These are phyloP conservation scores for Pseudorectes ferrugineus DNA, from an alignment of 2,113 vertebrate genomes.

Conservation along the genomic window DNA sequence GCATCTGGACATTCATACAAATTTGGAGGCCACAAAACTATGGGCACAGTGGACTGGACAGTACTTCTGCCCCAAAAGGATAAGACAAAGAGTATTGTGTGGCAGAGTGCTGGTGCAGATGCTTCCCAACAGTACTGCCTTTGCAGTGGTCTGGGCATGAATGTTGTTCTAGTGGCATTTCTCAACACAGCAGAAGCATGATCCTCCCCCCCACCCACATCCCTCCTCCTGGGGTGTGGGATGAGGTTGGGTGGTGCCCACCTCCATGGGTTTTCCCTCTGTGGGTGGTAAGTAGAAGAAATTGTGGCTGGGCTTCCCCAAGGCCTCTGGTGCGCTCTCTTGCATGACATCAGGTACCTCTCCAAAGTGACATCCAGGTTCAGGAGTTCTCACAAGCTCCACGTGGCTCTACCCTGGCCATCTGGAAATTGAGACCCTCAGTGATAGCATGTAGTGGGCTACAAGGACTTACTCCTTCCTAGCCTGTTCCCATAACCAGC, in stretches of 20 bases:
- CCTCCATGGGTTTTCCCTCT: neutral
- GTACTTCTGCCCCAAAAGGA: accelerated
- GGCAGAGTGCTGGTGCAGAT: neutral
- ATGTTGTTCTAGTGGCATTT: neutral
- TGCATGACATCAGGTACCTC: neutral
- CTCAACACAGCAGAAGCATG: neutral
- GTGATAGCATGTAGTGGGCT: accelerated
- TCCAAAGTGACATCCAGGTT: neutral
- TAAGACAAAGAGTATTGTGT: neutral
- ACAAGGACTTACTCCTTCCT: neutral
- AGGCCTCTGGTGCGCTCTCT: neutral
- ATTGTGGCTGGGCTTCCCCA: accelerated
- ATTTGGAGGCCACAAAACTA: neutral
- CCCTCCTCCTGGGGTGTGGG: neutral
- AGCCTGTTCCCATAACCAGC: neutral
- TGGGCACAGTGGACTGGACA: neutral
- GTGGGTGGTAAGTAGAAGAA: neutral
- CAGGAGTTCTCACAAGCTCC: neutral
- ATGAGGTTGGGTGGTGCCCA: neutral
- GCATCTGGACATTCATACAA: neutral
- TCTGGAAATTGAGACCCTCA: neutral
- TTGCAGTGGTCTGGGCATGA: neutral
- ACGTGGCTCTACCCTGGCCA: accelerated
- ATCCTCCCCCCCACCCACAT: accelerated
- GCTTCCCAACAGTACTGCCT: neutral